A percentile compares a stretch with the other conserved stretches of the same genome.
Conservation (phyloP, 2,888 invertebrate species). For the Embidobia sp. region DNA sequence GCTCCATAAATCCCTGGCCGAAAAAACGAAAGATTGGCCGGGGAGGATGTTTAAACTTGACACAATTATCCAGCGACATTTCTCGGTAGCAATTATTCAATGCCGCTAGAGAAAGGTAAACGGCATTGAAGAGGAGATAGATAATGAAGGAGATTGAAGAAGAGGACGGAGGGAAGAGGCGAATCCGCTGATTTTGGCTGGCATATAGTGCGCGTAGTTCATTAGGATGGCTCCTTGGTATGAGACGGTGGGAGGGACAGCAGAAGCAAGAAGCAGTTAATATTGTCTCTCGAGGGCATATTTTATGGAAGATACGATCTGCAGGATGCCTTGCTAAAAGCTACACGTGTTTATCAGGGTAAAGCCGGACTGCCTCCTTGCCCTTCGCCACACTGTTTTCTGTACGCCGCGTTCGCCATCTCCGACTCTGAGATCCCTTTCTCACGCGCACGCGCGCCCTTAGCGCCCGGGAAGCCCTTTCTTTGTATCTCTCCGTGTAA, state of each 20-base stretch:
- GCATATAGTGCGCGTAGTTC: slow-evolving; percentile 70
- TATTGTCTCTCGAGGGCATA: slow-evolving; percentile 80
- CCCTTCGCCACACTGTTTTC: slow-evolving; percentile 72
- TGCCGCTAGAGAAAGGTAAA: slow-evolving; percentile 38
- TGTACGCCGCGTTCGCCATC: slow-evolving; percentile 69
- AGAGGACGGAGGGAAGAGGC: slow-evolving; percentile 16
- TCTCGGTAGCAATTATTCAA: slow-evolving; percentile 59
- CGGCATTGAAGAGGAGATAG: slow-evolving; percentile 37
- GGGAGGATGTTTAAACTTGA: slow-evolving; percentile 38
- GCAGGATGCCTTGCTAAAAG: slow-evolving; percentile 80
- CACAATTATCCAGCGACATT: slow-evolving; percentile 55
- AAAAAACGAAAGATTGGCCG: slow-evolving; percentile 14
- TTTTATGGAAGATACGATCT: slow-evolving; percentile 81
- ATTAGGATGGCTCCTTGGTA: slow-evolving; percentile 71
- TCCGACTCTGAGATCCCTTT: slow-evolving; percentile 51
- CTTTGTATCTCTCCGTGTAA: slow-evolving; percentile 43
- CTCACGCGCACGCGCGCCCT: slow-evolving; percentile 46
- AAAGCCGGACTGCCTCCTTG: slow-evolving; percentile 67
- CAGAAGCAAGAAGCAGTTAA: slow-evolving; percentile 80
- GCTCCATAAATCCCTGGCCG: slow-evolving; percentile 28
- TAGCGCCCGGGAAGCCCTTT: slow-evolving; percentile 44
- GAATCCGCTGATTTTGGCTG: slow-evolving; percentile 67
- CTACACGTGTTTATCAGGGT: slow-evolving; percentile 81
- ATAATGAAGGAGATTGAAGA: slow-evolving; percentile 39
- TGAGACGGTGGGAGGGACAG: slow-evolving; percentile 70